Conservation (phyloP, 2,888 invertebrate genomes). For the Epirrhoe tristata region DNA sequence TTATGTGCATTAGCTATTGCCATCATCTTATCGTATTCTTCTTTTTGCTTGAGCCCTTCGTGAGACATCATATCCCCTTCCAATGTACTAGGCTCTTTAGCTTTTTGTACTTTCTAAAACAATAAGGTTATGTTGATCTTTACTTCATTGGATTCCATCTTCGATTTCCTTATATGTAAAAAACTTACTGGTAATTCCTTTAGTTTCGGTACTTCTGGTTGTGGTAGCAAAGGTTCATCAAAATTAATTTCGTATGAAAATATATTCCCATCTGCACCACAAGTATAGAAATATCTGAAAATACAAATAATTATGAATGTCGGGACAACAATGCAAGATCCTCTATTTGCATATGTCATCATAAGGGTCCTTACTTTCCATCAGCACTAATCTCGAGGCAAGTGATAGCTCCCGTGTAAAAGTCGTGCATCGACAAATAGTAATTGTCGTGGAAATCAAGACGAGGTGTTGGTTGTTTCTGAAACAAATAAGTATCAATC, state of each 20-base stretch:
- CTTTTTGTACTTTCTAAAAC: constrained; percentile 56
- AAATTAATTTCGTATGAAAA: constrained; percentile 88
- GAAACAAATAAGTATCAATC: neutral
- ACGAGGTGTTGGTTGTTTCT: constrained; percentile 75
- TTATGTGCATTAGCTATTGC: constrained; percentile 88
- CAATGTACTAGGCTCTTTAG: constrained; percentile 68
- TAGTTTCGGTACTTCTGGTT: constrained; percentile 36
- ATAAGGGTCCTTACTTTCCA: constrained; percentile 68
- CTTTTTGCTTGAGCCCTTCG: constrained; percentile 89
- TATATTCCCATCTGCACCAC: constrained; percentile 91
- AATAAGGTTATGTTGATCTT: neutral
- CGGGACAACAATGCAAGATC: too few species aligned
- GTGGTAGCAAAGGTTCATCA: constrained; percentile 59
- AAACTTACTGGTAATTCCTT: constrained; percentile 58
- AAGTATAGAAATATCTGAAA: constrained; percentile 81
- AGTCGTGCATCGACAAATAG: constrained; percentile 91
- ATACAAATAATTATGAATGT: neutral
- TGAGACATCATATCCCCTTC: constrained; percentile 79
- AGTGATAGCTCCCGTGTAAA: constrained; percentile 88
- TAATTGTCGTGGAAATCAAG: constrained; percentile 86
- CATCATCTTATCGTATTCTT: constrained; percentile 87
- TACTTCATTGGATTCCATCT: neutral
- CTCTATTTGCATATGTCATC: neutral
- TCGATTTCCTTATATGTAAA: constrained; percentile 14
- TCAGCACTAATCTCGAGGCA: constrained; percentile 87